Conservation (phyloP, 2,888 invertebrate genomes). For the Brachyopa scutellaris region DNA sequence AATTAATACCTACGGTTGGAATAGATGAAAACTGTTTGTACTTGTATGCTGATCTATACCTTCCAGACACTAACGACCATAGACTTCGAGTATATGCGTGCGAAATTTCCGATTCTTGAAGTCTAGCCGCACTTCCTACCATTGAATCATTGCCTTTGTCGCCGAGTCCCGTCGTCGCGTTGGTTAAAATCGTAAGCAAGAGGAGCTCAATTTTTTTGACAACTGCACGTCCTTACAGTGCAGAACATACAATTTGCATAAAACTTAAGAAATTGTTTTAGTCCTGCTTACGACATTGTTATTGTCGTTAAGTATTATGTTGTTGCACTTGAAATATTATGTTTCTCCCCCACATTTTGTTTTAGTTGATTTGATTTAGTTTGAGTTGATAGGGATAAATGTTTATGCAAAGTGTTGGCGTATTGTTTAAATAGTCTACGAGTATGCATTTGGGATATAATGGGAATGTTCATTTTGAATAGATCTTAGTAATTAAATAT, state of each 20-base stretch:
- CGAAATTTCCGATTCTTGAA: conserved; percentile 28
- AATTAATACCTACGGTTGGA: conserved; percentile 36
- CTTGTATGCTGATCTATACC: conserved; percentile 26
- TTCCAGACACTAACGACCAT: conserved; percentile 22
- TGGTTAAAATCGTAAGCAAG: conserved; percentile 8
- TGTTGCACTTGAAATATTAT: conserved; percentile 49
- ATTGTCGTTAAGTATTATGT: conserved; percentile 46
- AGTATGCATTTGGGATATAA: too few species aligned
- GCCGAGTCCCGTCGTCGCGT: background rate
- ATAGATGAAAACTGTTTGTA: conserved; percentile 2
- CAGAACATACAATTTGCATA: conserved; percentile 69
- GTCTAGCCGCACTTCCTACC: conserved; percentile 67
- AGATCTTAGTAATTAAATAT: too few species aligned
- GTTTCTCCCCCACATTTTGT: background rate
- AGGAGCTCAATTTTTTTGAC: background rate
- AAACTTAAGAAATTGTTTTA: conserved; percentile 63
- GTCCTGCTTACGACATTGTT: conserved; percentile 36
- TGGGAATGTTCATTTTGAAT: too few species aligned
- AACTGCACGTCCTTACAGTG: conserved; percentile 57
- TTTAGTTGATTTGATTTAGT: conserved; percentile 38
- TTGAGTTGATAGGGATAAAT: too few species aligned
- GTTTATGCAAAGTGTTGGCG: too few species aligned
- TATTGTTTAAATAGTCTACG: too few species aligned
- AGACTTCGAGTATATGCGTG: conserved; percentile 43
- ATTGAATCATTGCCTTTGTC: conserved; percentile 55